These are phyloP conservation scores for Lamellibrachia luymesi DNA, from an alignment of 1,140 invertebrate genomes.

Conservation along the genomic window DNA sequence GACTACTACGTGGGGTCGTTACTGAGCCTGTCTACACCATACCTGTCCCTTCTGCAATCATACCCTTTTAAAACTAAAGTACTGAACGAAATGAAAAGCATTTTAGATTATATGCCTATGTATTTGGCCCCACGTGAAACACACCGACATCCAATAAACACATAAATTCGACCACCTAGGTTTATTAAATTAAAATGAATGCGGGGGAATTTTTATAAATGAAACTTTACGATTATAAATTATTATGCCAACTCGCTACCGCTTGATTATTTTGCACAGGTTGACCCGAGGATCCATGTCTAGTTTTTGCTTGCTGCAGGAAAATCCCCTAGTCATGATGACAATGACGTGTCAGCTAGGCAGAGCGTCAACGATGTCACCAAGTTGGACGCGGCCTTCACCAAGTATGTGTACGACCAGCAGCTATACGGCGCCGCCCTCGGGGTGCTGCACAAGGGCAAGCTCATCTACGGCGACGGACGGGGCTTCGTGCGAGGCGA, in stretches of 20 bases:
- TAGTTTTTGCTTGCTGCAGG: neutral
- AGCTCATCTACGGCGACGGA: constrained; percentile 41
- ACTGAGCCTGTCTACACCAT: too few species aligned
- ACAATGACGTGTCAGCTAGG: neutral
- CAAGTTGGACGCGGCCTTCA: neutral
- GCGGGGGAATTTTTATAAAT: neutral
- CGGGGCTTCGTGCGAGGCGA: neutral
- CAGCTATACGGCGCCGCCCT: constrained; percentile 43
- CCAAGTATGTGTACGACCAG: constrained; percentile 29
- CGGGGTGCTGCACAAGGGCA: constrained; percentile 40
- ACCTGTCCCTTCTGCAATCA: neutral
- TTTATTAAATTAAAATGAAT: neutral
- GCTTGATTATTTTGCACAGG: neutral
- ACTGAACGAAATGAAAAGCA: neutral
- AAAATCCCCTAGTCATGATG: neutral
- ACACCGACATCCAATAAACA: neutral
- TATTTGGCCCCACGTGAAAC: neutral
- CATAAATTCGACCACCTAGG: neutral
- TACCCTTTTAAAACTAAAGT: neutral
- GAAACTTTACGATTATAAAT: neutral
- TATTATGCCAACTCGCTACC: too few species aligned
- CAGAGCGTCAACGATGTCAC: neutral
- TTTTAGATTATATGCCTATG: neutral
- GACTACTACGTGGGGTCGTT: too few species aligned
- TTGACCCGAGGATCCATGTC: neutral